These are phyloP conservation scores for Urophycis tenuis DNA, from an alignment of 2,797 vertebrate species.

Conservation along the genomic window DNA sequence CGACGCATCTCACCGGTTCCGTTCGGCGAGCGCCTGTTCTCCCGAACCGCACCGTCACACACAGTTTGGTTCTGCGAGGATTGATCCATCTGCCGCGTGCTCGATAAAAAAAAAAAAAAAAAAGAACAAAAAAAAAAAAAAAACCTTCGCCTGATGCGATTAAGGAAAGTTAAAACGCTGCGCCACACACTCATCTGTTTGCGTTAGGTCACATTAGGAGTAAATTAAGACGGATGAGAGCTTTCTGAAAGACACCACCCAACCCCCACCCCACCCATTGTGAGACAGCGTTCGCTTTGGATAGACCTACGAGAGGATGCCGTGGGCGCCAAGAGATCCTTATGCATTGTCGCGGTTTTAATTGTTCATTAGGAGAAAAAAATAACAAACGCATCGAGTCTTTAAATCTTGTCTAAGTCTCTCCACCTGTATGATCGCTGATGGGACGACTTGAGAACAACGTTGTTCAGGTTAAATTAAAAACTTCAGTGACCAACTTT, in stretches of 20 bases:
- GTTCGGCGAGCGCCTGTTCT: slow-evolving; percentile 23
- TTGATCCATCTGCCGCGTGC: not conserved
- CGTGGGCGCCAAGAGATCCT: not conserved
- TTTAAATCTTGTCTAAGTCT: too few relatives aligned
- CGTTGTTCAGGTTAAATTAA: not conserved
- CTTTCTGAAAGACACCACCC: slow-evolving; percentile 31
- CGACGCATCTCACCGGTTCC: slow-evolving; percentile 18
- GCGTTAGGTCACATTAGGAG: slow-evolving; percentile 56
- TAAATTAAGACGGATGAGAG: slow-evolving; percentile 62
- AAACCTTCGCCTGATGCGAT: slow-evolving; percentile 43
- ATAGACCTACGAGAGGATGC: not conserved
- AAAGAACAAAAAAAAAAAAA: slow-evolving; percentile 24
- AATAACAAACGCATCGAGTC: not conserved
- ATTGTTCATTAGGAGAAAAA: not conserved
- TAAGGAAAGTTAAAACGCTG: slow-evolving; percentile 43
- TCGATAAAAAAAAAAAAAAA: slow-evolving; percentile 38
- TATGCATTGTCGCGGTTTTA: not conserved
- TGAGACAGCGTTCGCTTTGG: not conserved
- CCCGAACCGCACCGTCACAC: slow-evolving; percentile 10
- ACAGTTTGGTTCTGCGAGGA: slow-evolving; percentile 13
- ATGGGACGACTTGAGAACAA: too few relatives aligned
- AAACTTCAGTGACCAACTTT: not conserved
- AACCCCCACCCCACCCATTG: not conserved
- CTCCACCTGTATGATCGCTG: too few relatives aligned
- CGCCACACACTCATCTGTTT: slow-evolving; percentile 56